phyloP scores from a whole-genome alignment of 1,140 invertebrate species.

The Belonocnema kinseyi region DNA sequence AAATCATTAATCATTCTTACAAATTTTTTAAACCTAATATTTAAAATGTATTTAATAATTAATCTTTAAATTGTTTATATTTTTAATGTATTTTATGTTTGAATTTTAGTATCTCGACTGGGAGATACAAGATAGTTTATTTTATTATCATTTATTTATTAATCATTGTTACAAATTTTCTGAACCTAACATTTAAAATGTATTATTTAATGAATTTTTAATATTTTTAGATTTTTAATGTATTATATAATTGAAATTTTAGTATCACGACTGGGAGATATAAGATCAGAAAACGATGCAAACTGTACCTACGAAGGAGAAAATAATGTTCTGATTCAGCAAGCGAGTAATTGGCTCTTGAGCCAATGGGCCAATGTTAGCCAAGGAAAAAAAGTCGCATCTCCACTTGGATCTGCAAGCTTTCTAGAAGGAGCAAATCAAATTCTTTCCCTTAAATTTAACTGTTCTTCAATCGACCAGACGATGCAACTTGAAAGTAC shows the following conservation, averaged over 20 bases:
- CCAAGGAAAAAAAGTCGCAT: slow-evolving; percentile 70
- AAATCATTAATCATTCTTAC: too few relatives aligned
- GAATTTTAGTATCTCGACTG: too few relatives aligned
- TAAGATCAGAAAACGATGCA: slow-evolving; percentile 93
- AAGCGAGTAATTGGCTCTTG: slow-evolving; percentile 93
- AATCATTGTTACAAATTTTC: too few relatives aligned
- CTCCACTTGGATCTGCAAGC: slow-evolving; percentile 80
- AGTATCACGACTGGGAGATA: slow-evolving; percentile 48
- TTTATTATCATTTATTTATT: too few relatives aligned
- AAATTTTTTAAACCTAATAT: too few relatives aligned
- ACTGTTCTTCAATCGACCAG: slow-evolving; percentile 67
- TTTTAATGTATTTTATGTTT: too few relatives aligned
- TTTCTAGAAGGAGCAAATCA: slow-evolving; percentile 78
- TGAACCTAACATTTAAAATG: too few relatives aligned
- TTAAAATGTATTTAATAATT: too few relatives aligned
- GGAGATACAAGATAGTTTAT: too few relatives aligned
- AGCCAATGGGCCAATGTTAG: slow-evolving; percentile 78
- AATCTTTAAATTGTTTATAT: too few relatives aligned
- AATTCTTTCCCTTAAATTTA: slow-evolving; percentile 77
- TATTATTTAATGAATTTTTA: too few relatives aligned
- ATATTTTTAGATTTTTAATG: too few relatives aligned
- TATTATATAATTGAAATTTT: slow-evolving; percentile 15
- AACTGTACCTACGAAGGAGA: slow-evolving; percentile 97
- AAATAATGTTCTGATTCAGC: slow-evolving; percentile 96
- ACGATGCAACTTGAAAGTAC: slow-evolving; percentile 78